Evolutionary conservation across 2,113 vertebrate genomes (phyloP).

Genomic region (Muntiacus reevesi): DNA sequence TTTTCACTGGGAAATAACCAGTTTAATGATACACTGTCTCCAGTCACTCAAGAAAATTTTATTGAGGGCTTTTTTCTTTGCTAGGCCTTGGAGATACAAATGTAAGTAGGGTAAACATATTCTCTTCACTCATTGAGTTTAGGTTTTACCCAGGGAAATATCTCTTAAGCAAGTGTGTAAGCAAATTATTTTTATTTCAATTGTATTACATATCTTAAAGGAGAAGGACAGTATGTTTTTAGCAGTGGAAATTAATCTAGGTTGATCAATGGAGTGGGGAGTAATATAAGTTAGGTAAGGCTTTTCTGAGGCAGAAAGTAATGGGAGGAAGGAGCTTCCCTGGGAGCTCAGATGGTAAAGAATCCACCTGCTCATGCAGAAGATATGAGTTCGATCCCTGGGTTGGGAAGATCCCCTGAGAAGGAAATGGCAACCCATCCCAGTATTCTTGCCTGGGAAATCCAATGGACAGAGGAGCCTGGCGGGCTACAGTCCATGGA

Average conservation of each 20-base stretch:
- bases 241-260: background rate
- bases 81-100: background rate
- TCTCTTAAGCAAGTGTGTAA: background rate
- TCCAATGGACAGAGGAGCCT: background rate
- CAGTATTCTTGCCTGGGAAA: background rate
- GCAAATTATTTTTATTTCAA: background rate
- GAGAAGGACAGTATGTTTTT: background rate
- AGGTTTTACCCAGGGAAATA: background rate
- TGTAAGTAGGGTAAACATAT: background rate
- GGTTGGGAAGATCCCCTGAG: background rate
- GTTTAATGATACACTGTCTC: background rate
- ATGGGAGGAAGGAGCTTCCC: background rate
- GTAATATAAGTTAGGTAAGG: background rate
- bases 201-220: background rate
- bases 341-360: background rate
- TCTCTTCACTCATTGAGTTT: background rate
- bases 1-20: background rate
- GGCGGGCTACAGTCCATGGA: background rate
- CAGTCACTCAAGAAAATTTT: background rate
- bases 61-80: background rate
- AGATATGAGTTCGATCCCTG: rapidly evolving
- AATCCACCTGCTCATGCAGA: background rate
- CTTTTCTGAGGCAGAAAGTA: background rate
- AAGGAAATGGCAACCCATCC: background rate
- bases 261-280: background rate